Evolutionary conservation across 2,888 invertebrate species (phyloP).

Genomic region (Slavum lentiscoides): DNA sequence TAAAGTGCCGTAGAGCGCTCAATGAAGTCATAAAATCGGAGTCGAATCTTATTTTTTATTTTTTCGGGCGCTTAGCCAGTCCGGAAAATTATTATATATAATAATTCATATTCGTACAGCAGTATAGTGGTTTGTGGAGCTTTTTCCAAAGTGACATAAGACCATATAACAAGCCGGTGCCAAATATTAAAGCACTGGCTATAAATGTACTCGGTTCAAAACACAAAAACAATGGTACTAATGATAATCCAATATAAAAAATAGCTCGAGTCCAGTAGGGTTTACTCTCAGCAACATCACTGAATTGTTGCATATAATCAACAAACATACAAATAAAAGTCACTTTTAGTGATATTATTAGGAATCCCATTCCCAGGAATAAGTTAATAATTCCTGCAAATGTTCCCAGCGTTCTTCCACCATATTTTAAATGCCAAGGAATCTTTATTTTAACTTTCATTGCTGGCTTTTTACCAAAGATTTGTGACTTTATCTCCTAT

Average conservation of each 20-base stretch:
- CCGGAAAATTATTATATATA: too few relatives aligned
- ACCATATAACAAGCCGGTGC: conserved; percentile 86
- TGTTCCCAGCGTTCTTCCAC: conserved; percentile 79
- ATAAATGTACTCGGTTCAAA: conserved; percentile 76
- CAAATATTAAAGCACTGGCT: conserved; percentile 86
- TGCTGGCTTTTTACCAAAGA: conserved; percentile 80
- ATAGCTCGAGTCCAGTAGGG: conserved; percentile 90
- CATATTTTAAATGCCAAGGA: conserved; percentile 89
- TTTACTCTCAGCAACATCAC: conserved; percentile 78
- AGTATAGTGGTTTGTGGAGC: too few relatives aligned
- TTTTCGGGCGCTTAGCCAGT: too few relatives aligned
- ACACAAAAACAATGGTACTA: conserved; percentile 80
- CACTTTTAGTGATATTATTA: conserved; percentile 87
- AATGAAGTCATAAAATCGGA: too few relatives aligned
- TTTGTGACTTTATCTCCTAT: conserved; percentile 78
- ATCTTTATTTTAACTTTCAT: conserved; percentile 77
- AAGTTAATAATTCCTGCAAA: conserved; percentile 83
- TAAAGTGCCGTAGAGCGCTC: too few relatives aligned
- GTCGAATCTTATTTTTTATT: too few relatives aligned
- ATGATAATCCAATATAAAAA: conserved; percentile 81
- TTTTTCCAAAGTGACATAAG: conserved; percentile 94
- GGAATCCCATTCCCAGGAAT: conserved; percentile 85
- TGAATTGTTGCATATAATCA: conserved; percentile 86
- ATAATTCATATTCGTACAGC: too few relatives aligned
- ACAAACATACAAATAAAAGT: conserved; percentile 97